Base-by-base conservation (phyloP, 2,888 invertebrate species). In the Orchesella flavescens region DNA sequence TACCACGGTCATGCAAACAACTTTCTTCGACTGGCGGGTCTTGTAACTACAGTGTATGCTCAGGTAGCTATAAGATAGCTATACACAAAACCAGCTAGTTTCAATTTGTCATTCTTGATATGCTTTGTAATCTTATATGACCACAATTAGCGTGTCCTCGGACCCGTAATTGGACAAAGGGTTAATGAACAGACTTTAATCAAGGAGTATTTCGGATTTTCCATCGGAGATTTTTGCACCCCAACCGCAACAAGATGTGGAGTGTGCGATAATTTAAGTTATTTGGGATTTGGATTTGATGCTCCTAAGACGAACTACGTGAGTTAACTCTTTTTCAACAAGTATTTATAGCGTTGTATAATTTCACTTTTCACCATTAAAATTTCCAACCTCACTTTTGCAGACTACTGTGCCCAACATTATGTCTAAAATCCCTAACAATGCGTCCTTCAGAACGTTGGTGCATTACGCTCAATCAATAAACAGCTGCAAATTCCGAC, bases 341-440 rank as follows among this genome's bases (percentile, higher is more conserved):
- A 13, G 55, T 10, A 23, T 57, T 72, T 9, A 43, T 46, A n/a
- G n/a, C n/a, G n/a, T 34, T 34, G 3, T 34, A 34, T 34, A 34
- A 34, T 34, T 34, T 7, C 34, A 34, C 34, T 34, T 4, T 34
- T 34, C 34, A 34, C 34, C n/a, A n/a, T n/a, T n/a, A n/a, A n/a
- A n/a, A n/a, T 34, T 34, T 34, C 34, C 34, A 4, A 34, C 34
- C 34, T 5, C 3, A 57, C 55, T 17, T 44, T 17, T 77, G 15
- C 34, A 78, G 78, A 78, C 78, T 0, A 71, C 69, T 34, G 10
- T 78, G 4, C 78, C 78, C 21, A 61, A 61, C 43, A 61, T 78
- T 49, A 19, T 78, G 0, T 1, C 46, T 1, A 78, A 78, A 53
- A 34, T 78, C 13, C 63, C 63, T 0, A 49, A 78, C 43, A 71